A percentile compares a stretch with the other conserved stretches of the same genome.
These are phyloP conservation scores for Holothuria glaberrima DNA, from an alignment of 35 echinoderm and acorn worm genomes.

Conservation along the genomic window DNA sequence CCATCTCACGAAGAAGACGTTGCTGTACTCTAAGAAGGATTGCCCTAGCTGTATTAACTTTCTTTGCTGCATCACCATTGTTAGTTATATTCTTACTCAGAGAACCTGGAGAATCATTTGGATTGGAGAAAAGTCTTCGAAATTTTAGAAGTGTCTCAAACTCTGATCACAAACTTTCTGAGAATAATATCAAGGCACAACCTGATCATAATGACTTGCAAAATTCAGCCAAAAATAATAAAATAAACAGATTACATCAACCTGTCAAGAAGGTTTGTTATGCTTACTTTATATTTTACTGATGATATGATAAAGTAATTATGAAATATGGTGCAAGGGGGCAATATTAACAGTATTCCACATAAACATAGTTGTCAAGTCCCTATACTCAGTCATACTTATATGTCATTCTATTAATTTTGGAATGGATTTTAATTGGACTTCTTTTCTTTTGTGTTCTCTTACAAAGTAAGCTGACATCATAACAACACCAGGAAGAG, in stretches of 20 bases:
- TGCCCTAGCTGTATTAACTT: slow-evolving; percentile 34
- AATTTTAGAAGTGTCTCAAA: background rate
- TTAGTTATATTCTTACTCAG: slow-evolving; percentile 54
- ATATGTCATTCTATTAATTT: too few species aligned
- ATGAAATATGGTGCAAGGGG: too few species aligned
- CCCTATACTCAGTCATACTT: too few species aligned
- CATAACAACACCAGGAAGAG: too few species aligned
- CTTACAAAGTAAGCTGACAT: too few species aligned
- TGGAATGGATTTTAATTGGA: too few species aligned
- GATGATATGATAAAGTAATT: too few species aligned
- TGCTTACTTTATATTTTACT: too few species aligned
- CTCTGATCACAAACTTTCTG: background rate
- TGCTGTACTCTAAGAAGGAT: slow-evolving; percentile 40
- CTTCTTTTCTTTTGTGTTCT: too few species aligned
- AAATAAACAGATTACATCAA: background rate
- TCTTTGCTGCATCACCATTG: slow-evolving; percentile 59
- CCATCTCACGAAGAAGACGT: slow-evolving; percentile 9
- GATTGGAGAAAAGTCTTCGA: slow-evolving; percentile 20
- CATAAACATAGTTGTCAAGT: too few species aligned
- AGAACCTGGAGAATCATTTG: slow-evolving; percentile 23
- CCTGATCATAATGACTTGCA: background rate
- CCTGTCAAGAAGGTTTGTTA: slow-evolving; percentile 1
- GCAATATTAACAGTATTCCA: too few species aligned
- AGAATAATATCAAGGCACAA: background rate
- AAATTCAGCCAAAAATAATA: background rate